Base-by-base conservation (phyloP, 1,140 invertebrate genomes). In the Copidosoma floridanum region DNA sequence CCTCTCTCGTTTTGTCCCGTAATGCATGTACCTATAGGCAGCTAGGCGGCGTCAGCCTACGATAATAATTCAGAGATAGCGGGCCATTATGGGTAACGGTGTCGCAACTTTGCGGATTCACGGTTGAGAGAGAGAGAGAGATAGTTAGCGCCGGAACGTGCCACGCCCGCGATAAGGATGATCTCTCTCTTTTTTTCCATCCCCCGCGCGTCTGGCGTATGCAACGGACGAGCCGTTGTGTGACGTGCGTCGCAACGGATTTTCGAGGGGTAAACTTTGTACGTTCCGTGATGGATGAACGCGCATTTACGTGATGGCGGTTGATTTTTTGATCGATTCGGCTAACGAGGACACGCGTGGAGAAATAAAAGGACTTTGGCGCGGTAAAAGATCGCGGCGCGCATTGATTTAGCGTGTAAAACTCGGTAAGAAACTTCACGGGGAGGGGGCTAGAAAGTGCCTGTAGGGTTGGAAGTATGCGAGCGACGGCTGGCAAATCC, bases 61-160 rank as follows among this genome's bases (percentile, higher is more conserved):
- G 50, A 60, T 48, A 61, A 61, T 54, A 61, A 61, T 54, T 54
- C 58, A 53, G 14, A 26, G 58, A 54, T 61, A 61, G 43, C 41
- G 51, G 11, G 32, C 12, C 10, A 51, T n/a, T 7, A 47, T 43
- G 20, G 40, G 40, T 21, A 20, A 21, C 40, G 40, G 23, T 43
- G 40, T 12, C 18, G 40, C n/a, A 43, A 43, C 40, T 16, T 23
- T n/a, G 44, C 14, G 44, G 11, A 24, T 47, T n/a, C 24, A 21
- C 16, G n/a, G n/a, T n/a, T n/a, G n/a, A n/a, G n/a, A n/a, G n/a
- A n/a, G n/a, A n/a, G n/a, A n/a, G n/a, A n/a, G n/a, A n/a, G n/a
- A n/a, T n/a, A n/a, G n/a, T n/a, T n/a, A n/a, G n/a, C n/a, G n/a
- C n/a, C n/a, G n/a, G n/a, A n/a, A n/a, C n/a, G n/a, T n/a, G n/a